Evolutionary conservation across 1,140 invertebrate species (phyloP), one percentile per base, ranked within the genome.

Genomic region (Drosophila sp.): DNA sequence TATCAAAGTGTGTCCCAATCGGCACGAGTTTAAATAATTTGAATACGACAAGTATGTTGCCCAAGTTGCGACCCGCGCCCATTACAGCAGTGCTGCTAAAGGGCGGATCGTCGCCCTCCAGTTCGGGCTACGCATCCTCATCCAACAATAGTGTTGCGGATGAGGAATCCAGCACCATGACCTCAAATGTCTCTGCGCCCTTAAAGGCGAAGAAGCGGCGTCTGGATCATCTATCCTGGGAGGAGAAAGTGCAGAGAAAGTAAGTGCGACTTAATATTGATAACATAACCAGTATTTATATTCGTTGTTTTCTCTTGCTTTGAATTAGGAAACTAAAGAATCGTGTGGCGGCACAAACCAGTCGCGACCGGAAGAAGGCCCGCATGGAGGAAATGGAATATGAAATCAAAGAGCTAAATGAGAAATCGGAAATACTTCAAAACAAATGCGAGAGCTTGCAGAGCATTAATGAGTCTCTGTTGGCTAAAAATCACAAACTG

Each of bases 321-420:
- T 92, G 92, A 54, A 90, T 2, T 36, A 98, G 98, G 92, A 99
- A 99, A 93, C 91, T 99, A 75, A 99, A 99, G 92, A 99, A 99
- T 92, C 93, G 98, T 81, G 97, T 99, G 11, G 98, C 98, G 36
- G 98, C 98, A n/a, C 98, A 99, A 92, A 98, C 97, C 40, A 99
- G 98, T 0, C 94, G 98, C 54, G 98, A 99, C 92, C 94, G 97
- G n/a, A 99, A 99, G 90, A 99, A 99, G 92, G 96, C 96, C 0
- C 95, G 96, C 90, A 95, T 99, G 94, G 95, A 96, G 66, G 96
- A 97, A 78, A 94, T 99, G 92, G 97, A 99, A 92, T 92, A 93
- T 9, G 94, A 94, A 40, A 94, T 97, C 6, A 93, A 94, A 67
- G 89, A 93, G 21, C 91, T 97, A n/a, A 93, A 93, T 64, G 93